Evolutionary conservation across 2,888 invertebrate genomes (phyloP), one percentile per base, ranked within the genome.

Genomic region (Chymomyza procnemis): DNA sequence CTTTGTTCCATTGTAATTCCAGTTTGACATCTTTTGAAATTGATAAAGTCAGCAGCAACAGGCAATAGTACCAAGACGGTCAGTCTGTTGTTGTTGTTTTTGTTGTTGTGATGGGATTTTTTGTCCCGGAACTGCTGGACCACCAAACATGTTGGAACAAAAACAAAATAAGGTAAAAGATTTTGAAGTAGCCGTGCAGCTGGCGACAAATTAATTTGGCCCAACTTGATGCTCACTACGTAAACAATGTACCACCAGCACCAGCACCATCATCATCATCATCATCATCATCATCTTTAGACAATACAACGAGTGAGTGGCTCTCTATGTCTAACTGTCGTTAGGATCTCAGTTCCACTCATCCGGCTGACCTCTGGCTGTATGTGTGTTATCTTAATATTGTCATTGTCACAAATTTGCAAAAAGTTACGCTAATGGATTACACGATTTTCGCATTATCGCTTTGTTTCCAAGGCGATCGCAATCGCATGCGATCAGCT

Each of bases 371-470:
- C 67, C 72, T 56, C 58, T 66, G 56, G 66, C 48, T 67, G 71
- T 63, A 64, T 69, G 69, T 67, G 79, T 89, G 89, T 90, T 90
- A 90, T 90, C 90, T 90, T 89, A 90, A 90, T 90, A 90, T 90
- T 90, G 90, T 90, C 90, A 90, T 90, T 90, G 90, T 90, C 90
- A 90, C 90, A 90, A 88, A 90, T 90, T 89, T 89, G 89, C 90
- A 89, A 90, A 83, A 88, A 89, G 88, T 88, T 86, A 89, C 90
- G 90, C 90, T 90, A 90, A 90, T 90, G 90, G 90, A 90, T 90
- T 90, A 90, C 90, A 90, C 89, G 90, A 90, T 88, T 90, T 90
- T 90, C 86, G 90, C 90, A 90, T 90, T 90, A 90, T 90, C 90
- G 89, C 90, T 90, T 90, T 90, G 90, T 89, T 89, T 84, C 78